phyloP scores from a whole-genome alignment of 1,140 invertebrate genomes.

The Anoplophora glabripennis region DNA sequence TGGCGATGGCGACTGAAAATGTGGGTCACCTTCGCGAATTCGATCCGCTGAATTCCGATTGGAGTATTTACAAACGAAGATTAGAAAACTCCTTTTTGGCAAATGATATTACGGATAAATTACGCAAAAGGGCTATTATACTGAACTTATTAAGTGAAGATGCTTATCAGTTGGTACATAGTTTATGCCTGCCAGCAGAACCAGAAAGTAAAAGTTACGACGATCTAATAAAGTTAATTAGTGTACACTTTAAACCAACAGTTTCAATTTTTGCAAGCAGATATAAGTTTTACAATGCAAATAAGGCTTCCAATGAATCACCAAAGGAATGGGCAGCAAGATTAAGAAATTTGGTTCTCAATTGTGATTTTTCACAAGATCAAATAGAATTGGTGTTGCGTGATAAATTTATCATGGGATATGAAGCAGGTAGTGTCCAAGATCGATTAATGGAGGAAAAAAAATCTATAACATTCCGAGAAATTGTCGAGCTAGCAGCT shows the following conservation, averaged over 20 bases:
- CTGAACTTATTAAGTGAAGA: no score
- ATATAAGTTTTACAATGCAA: slow-evolving; percentile 12
- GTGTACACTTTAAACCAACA: neutral
- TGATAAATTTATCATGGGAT: slow-evolving; percentile 17
- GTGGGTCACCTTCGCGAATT: no score
- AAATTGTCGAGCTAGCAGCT: no score
- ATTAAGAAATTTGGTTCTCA: slow-evolving; percentile 7
- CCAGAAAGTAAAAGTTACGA: slow-evolving; percentile 1
- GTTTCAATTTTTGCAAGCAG: neutral
- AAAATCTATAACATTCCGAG: no score
- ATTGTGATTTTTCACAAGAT: slow-evolving; percentile 7
- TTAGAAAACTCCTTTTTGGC: slow-evolving; percentile 7
- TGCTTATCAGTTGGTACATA: slow-evolving; percentile 8
- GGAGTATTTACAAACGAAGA: slow-evolving; percentile 12
- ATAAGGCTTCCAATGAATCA: neutral
- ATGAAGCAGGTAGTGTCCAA: slow-evolving; percentile 11
- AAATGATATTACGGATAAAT: slow-evolving; percentile 5
- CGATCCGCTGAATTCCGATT: slow-evolving; percentile 10
- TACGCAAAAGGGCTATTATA: slow-evolving; percentile 4
- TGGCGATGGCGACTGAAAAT: no score
- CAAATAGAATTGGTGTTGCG: slow-evolving; percentile 3
- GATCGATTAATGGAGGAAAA: no score
- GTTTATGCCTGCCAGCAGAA: neutral
- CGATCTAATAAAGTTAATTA: neutral
- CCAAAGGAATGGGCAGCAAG: slow-evolving; percentile 11